These are phyloP conservation scores for Pangasius mekongensis DNA, from an alignment of 2,797 vertebrate genomes.

Conservation along the genomic window DNA sequence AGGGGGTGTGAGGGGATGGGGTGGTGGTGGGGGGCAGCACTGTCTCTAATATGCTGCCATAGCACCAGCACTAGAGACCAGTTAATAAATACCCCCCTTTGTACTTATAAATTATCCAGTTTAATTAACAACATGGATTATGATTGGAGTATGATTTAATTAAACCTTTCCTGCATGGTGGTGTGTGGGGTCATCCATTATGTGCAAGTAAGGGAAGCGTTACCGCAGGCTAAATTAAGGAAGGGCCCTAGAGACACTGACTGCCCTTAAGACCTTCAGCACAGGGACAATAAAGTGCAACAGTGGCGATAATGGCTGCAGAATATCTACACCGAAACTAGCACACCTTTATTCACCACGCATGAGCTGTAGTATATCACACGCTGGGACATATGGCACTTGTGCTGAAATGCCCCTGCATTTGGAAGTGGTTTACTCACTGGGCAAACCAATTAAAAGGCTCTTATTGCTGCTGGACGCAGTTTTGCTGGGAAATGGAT, in stretches of 20 bases:
- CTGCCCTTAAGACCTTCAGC: constrained; percentile 45
- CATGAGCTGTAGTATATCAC: constrained; percentile 37
- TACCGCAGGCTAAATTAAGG: constrained; percentile 66
- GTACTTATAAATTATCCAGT: constrained; percentile 86
- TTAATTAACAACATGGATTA: constrained; percentile 86
- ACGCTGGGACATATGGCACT: constrained; percentile 24
- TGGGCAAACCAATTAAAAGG: constrained; percentile 65
- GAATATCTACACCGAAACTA: constrained; percentile 25
- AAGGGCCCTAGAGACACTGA: constrained; percentile 54
- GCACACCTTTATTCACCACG: constrained; percentile 7
- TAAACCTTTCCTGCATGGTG: constrained; percentile 79
- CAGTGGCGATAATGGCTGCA: constrained; percentile 2
- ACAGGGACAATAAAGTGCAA: constrained; percentile 53
- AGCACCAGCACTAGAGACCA: constrained; percentile 64
- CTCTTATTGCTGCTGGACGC: constrained; percentile 64
- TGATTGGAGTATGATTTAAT: constrained; percentile 86
- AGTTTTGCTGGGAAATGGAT: constrained; percentile 61
- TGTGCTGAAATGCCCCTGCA: constrained; percentile 46
- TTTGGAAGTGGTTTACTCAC: constrained; percentile 60
- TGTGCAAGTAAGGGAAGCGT: constrained; percentile 54
- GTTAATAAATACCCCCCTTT: constrained; percentile 84
- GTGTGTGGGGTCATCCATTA: constrained; percentile 74
- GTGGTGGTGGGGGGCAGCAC: constrained; percentile 14
- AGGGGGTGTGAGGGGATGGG: constrained; percentile 28
- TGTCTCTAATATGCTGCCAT: constrained; percentile 55